A percentile compares a stretch with the other conserved stretches of the same genome.
Conservation (phyloP, 2,113 vertebrate genomes). For the Callorhinus ursinus region DNA sequence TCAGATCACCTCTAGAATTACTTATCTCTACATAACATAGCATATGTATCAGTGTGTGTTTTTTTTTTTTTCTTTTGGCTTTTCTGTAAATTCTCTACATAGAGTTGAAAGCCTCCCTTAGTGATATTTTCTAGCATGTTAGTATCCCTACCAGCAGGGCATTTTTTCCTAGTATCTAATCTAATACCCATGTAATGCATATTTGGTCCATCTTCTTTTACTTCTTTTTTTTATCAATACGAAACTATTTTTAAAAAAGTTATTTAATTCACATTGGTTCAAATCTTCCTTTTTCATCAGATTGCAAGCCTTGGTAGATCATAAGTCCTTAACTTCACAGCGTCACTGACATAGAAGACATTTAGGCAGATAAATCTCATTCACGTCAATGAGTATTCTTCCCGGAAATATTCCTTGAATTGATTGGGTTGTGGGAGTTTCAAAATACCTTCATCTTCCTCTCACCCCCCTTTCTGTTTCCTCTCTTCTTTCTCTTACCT, state of each 20-base stretch:
- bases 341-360: neutral
- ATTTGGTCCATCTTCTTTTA: neutral
- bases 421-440: neutral
- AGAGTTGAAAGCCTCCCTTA: neutral
- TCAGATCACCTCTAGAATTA: neutral
- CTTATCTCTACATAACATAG: neutral
- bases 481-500: neutral
- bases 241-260: neutral
- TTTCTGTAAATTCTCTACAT: neutral
- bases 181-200: neutral
- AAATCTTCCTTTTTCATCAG: neutral
- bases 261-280: neutral
- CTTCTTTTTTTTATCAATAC: neutral
- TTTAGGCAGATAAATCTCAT: neutral
- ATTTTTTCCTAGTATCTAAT: neutral
- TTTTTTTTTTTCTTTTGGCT: neutral
- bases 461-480: neutral
- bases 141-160: neutral
- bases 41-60: too few species aligned
- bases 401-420: neutral
- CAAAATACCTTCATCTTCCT: conserved; percentile 22
- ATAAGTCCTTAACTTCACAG: conserved; percentile 6
- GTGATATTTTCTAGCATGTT: neutral
- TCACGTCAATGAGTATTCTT: neutral
- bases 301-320: neutral